Evolutionary conservation across 2,888 invertebrate genomes (phyloP).

Genomic region (Eupeodes luniger): DNA sequence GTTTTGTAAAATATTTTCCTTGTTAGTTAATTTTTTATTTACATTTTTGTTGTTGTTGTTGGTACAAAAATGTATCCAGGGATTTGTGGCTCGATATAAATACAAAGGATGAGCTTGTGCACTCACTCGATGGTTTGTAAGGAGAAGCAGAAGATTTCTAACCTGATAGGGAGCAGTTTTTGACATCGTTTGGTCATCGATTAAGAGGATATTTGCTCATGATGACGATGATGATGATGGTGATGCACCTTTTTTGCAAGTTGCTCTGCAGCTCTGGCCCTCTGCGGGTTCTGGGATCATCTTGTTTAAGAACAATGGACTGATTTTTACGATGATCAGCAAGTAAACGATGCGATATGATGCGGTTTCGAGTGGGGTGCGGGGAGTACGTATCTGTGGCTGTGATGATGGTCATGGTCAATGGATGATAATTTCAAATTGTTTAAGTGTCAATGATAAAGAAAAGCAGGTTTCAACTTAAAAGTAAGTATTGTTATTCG

Average conservation of each 20-base stretch:
- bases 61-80: slow-evolving; percentile 1
- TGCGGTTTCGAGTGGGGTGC: too few species aligned
- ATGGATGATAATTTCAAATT: slow-evolving; percentile 57
- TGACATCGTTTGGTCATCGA: slow-evolving; percentile 75
- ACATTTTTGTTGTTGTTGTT: slow-evolving; percentile 20
- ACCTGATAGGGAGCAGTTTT: slow-evolving; percentile 64
- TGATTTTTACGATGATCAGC: slow-evolving; percentile 7
- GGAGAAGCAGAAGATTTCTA: slow-evolving; percentile 62
- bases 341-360: slow-evolving; percentile 11
- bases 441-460: slow-evolving; percentile 43
- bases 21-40: slow-evolving; percentile 61
- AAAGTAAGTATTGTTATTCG: neutral
- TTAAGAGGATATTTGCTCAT: slow-evolving; percentile 58
- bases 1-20: slow-evolving; percentile 72
- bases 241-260: neutral
- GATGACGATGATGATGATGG: neutral
- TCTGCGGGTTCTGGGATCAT: slow-evolving; percentile 3
- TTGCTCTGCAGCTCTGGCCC: slow-evolving; percentile 11
- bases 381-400: neutral
- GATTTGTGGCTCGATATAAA: slow-evolving; percentile 14
- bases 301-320: slow-evolving; percentile 18
- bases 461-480: neutral
- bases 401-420: neutral
- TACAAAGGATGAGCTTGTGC: slow-evolving; percentile 14
- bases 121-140: neutral